Evolutionary conservation across 2,797 vertebrate genomes (phyloP).

Genomic region (Kryptolebias ocellatus): DNA sequence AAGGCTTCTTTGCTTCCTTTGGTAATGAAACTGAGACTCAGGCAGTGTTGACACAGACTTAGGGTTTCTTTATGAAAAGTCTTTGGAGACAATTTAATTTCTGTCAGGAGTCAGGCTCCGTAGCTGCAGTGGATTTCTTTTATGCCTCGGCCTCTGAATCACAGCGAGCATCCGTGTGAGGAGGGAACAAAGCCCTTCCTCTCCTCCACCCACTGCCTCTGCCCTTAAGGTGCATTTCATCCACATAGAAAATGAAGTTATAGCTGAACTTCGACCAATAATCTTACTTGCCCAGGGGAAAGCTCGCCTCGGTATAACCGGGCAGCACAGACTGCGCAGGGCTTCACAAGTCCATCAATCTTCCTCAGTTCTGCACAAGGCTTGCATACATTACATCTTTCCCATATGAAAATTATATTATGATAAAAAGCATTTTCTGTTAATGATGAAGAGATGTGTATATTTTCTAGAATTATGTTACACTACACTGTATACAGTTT

Average conservation of each 20-base stretch:
- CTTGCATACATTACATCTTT: constrained; percentile 50
- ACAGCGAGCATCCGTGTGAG: constrained; percentile 70
- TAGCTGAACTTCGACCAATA: constrained; percentile 92
- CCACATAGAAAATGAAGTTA: constrained; percentile 94
- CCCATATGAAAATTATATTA: constrained; percentile 20
- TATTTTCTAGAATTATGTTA: constrained; percentile 5
- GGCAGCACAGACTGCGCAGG: constrained; percentile 60
- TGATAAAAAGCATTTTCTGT: constrained; percentile 29
- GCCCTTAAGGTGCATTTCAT: constrained; percentile 91
- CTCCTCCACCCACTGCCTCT: constrained; percentile 58
- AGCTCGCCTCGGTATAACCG: constrained; percentile 71
- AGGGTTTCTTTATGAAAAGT: constrained; percentile 81
- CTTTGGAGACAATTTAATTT: constrained; percentile 84
- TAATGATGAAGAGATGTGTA: constrained; percentile 7
- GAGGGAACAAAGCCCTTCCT: constrained; percentile 52
- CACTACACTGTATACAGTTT: constrained; percentile 1
- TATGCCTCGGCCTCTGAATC: constrained; percentile 71
- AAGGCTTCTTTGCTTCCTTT: constrained; percentile 46
- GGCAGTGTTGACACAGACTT: constrained; percentile 76
- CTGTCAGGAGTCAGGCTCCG: constrained; percentile 78
- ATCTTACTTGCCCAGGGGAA: constrained; percentile 89
- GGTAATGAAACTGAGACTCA: constrained; percentile 53
- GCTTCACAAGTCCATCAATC: constrained; percentile 76
- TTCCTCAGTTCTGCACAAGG: constrained; percentile 61
- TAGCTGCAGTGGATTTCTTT: constrained; percentile 81